Conservation (phyloP, 1,140 invertebrate species). For the Hypothenemus hampei region DNA sequence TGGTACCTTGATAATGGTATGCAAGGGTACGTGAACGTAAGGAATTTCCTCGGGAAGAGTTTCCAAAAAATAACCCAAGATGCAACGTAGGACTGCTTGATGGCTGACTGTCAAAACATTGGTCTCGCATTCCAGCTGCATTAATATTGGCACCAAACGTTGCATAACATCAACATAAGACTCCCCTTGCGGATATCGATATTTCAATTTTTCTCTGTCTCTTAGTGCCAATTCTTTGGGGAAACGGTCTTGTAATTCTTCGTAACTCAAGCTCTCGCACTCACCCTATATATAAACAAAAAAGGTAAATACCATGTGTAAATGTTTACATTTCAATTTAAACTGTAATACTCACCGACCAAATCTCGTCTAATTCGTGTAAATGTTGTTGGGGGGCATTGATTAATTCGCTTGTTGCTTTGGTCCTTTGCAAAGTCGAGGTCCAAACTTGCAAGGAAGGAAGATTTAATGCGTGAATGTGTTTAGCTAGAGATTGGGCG, state of each 20-base stretch:
- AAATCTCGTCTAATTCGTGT: slow-evolving; percentile 79
- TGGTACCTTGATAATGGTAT: slow-evolving; percentile 78
- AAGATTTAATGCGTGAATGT: slow-evolving; percentile 64
- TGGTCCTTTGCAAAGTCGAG: slow-evolving; percentile 78
- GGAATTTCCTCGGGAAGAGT: slow-evolving; percentile 73
- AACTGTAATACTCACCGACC: slow-evolving; percentile 63
- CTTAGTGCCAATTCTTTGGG: slow-evolving; percentile 87
- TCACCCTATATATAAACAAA: slow-evolving; percentile 72
- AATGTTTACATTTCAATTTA: neutral
- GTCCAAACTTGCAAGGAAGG: slow-evolving; percentile 80
- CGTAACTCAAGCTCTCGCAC: slow-evolving; percentile 89
- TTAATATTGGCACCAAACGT: slow-evolving; percentile 72
- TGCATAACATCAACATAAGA: slow-evolving; percentile 84
- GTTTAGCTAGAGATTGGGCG: slow-evolving; percentile 66
- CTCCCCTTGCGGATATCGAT: slow-evolving; percentile 89
- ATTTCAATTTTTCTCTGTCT: slow-evolving; percentile 87
- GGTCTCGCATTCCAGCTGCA: slow-evolving; percentile 75
- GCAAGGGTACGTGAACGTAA: slow-evolving; percentile 86
- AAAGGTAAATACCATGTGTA: too few relatives aligned
- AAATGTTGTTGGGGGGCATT: slow-evolving; percentile 75
- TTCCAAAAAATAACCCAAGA: slow-evolving; percentile 86
- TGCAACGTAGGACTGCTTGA: slow-evolving; percentile 86
- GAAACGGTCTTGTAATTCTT: slow-evolving; percentile 86
- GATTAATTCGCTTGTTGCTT: slow-evolving; percentile 79
- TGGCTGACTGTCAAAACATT: slow-evolving; percentile 86